phyloP scores from a whole-genome alignment of 2,797 vertebrate genomes.

The Rhinichthys osculus region DNA sequence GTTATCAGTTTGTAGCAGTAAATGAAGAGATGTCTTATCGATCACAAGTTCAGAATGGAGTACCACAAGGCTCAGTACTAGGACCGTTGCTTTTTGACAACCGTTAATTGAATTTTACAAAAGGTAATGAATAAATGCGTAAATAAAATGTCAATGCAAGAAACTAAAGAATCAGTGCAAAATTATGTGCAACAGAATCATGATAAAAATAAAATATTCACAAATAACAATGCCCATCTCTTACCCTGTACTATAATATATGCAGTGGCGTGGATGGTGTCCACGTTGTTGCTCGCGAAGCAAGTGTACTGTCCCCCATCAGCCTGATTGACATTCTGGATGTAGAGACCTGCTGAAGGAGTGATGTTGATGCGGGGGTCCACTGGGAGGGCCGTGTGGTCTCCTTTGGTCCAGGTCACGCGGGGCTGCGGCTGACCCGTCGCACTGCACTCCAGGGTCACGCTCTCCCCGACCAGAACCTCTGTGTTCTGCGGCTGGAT shows the following conservation, averaged over 20 bases:
- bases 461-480: conserved; percentile 94
- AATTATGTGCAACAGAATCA: not conserved
- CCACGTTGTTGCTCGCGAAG: conserved; percentile 92
- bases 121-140: not conserved
- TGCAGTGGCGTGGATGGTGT: conserved; percentile 90
- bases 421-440: conserved; percentile 91
- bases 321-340: conserved; percentile 88
- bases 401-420: conserved; percentile 92
- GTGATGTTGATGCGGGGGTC: conserved; percentile 92
- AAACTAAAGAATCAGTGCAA: not conserved
- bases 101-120: not conserved
- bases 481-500: conserved; percentile 99
- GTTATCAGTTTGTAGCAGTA: no score
- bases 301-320: conserved; percentile 94
- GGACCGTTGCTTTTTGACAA: not conserved
- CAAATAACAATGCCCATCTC: not conserved
- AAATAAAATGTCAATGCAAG: not conserved
- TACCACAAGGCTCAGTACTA: no score
- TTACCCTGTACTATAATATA: conserved; percentile 96
- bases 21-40: no score
- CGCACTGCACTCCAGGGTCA: conserved; percentile 96
- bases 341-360: conserved; percentile 91
- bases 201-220: not conserved
- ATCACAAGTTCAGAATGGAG: no score
- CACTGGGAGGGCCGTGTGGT: conserved; percentile 86